Base-by-base conservation (phyloP, 2,888 invertebrate species). In the Cylloceria caligata region DNA sequence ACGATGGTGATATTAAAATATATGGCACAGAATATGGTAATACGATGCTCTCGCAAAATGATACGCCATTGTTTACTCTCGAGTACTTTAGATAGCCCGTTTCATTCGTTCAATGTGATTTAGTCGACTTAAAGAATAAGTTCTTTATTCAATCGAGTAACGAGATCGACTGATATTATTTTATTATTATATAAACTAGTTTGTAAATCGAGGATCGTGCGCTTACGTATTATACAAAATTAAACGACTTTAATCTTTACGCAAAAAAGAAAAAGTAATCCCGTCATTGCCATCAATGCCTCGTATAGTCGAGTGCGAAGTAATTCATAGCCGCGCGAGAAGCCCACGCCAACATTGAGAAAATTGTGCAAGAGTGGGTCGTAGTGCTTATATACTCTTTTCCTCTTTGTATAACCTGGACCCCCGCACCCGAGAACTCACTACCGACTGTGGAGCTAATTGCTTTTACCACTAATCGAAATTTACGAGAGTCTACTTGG, bases 391-490 rank as follows among this genome's bases (percentile, higher is more conserved):
- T 74, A 62, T 24, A 27, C 19, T 6, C 21, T 36, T 52, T 30
- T 34, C 11, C 30, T 21, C 39, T 27, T 24, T 19, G 67, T 16
- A 30, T 19, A 19, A 24, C 27, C 62, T 55, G 39, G 27, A 34
- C 36, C 47, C 71, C 64, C 62, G 60, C 19, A 57, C 39, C 39
- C 62, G 49, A 62, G 72, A 72, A 79, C 67, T 76, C 71, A 57
- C 68, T 78, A 67, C 57, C 65, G 76, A 72, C 60, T 72, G 45
- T 30, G 27, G 74, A 81, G 83, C 83, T 84, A 83, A 84, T 84
- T 84, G 84, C 83, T 84, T 84, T 79, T 80, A 77, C 81, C 84
- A 71, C 83, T 84, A 81, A 83, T 84, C 84, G 84, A 84, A 84
- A 84, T 84, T 84, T 83, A 84, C 81, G 84, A 77, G 81, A 72